Conservation (phyloP, 2,888 invertebrate species). For the Cyclophora albipunctata region DNA sequence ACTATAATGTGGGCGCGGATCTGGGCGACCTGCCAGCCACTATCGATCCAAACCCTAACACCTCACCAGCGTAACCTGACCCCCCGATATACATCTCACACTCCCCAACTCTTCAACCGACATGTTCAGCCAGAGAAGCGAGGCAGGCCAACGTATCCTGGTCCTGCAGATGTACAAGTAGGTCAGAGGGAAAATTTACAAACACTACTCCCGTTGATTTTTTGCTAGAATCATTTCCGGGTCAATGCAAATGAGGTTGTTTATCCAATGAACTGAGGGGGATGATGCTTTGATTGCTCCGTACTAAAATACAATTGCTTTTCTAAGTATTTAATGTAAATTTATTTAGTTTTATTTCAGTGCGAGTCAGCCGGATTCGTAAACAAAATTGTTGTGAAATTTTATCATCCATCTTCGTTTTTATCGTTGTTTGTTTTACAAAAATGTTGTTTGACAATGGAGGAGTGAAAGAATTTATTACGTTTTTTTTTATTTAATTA, state of each 20-base stretch:
- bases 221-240: conserved; percentile 59
- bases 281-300: conserved; percentile 28
- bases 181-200: conserved; percentile 74
- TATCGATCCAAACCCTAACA: conserved; percentile 61
- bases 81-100: conserved; percentile 48
- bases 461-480: no score
- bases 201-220: conserved; percentile 65
- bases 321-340: neutral
- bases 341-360: no score
- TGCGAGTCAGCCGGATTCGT: no score
- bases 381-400: no score
- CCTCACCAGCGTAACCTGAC: conserved; percentile 49
- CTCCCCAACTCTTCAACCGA: conserved; percentile 37
- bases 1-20: conserved; percentile 70
- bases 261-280: conserved; percentile 42
- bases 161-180: conserved; percentile 63
- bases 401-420: no score
- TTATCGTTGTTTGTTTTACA: no score
- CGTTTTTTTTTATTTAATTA: no score
- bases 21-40: conserved; percentile 73
- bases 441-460: no score
- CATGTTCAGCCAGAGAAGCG: conserved; percentile 32
- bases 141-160: conserved; percentile 44
- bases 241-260: conserved; percentile 63
- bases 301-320: conserved; percentile 21